Percentiles rank a stretch among this genome's conserved stretches.
Evolutionary conservation across 2,797 vertebrate genomes (phyloP).

Genomic region (Alauda arvensis): DNA sequence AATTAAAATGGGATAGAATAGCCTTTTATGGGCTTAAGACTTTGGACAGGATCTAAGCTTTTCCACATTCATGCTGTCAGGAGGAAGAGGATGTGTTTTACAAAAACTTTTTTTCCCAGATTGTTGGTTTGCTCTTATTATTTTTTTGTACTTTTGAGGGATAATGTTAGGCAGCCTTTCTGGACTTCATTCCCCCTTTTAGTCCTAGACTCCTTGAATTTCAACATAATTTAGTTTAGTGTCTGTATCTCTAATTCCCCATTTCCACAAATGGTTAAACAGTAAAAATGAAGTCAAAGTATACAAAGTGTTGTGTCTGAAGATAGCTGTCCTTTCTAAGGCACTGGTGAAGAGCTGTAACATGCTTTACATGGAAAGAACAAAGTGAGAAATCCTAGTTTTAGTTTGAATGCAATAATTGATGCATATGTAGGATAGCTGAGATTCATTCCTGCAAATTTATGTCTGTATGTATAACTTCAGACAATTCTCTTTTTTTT

Average conservation of each 20-base stretch:
- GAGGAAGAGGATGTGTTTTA: neutral
- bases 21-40: neutral
- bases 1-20: neutral
- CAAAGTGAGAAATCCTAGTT: neutral
- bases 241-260: neutral
- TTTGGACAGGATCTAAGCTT: neutral
- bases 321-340: neutral
- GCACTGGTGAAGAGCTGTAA: neutral
- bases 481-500: neutral
- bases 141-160: neutral
- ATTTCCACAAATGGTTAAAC: neutral
- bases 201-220: neutral
- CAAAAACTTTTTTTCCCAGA: neutral
- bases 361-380: neutral
- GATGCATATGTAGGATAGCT: accelerated
- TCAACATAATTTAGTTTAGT: neutral
- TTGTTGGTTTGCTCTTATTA: neutral
- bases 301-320: neutral
- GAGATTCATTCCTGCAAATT: neutral
- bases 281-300: neutral
- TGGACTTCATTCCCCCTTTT: neutral
- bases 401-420: neutral
- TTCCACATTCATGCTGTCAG: neutral
- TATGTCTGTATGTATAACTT: neutral
- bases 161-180: neutral